A percentile compares a stretch with the other conserved stretches of the same genome.
Evolutionary conservation across 2,888 invertebrate species (phyloP).

Genomic region (Drepana falcataria): DNA sequence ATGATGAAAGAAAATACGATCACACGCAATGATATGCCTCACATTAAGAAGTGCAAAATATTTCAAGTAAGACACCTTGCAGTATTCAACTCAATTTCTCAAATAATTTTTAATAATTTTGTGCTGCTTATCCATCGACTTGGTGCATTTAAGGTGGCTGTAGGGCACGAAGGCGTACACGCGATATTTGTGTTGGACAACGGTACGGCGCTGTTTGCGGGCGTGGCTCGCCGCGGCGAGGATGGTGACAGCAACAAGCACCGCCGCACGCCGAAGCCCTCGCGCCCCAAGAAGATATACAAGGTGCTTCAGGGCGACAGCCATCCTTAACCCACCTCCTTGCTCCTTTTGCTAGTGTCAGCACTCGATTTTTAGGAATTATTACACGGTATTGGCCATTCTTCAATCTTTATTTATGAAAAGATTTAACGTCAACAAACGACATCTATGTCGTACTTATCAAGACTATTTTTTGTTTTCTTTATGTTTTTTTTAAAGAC

Average conservation of each 20-base stretch:
- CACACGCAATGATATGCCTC: conserved; percentile 52
- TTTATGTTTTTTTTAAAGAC: no score
- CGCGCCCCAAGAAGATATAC: conserved; percentile 94
- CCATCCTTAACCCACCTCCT: no score
- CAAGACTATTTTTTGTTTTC: no score
- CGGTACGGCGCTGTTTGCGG: conserved; percentile 89
- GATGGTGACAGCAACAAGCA: conserved; percentile 92
- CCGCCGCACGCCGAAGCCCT: conserved; percentile 91
- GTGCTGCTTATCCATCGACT: neutral
- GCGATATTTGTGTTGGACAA: conserved; percentile 94
- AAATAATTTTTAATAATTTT: neutral
- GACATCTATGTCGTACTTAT: no score
- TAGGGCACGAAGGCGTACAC: conserved; percentile 96
- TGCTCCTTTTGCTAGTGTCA: no score
- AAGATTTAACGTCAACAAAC: no score
- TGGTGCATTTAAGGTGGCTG: conserved; percentile 80
- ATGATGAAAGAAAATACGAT: conserved; percentile 76
- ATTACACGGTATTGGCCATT: no score
- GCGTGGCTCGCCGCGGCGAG: conserved; percentile 94
- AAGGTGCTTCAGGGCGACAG: conserved; percentile 73
- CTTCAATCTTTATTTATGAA: no score
- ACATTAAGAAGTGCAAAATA: conserved; percentile 56
- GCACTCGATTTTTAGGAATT: no score
- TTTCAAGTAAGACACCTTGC: conserved; percentile 40
- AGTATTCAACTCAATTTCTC: neutral